Conservation (phyloP, 2,888 invertebrate genomes). For the Glyphotaelius pellucidus region DNA sequence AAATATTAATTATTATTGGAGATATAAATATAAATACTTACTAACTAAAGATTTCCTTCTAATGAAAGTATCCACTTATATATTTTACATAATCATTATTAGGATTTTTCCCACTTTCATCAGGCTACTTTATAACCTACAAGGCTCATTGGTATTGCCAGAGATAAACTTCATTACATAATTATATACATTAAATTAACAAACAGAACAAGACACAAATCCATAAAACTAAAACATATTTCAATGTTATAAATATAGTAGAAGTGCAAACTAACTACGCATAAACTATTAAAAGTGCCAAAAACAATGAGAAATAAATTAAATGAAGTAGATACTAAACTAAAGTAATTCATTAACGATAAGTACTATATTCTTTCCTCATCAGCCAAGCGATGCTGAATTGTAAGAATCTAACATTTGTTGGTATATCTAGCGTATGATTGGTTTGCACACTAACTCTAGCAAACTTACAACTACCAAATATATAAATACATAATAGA, state of each 20-base stretch:
- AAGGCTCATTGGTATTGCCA: constrained; percentile 66
- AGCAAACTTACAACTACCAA: not conserved
- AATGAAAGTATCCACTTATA: not conserved
- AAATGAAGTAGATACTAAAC: constrained; percentile 33
- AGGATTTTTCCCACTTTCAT: not conserved
- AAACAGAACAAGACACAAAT: not conserved
- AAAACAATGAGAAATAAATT: constrained; percentile 17
- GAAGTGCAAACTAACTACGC: constrained; percentile 21
- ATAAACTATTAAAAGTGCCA: constrained; percentile 24
- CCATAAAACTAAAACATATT: constrained; percentile 2
- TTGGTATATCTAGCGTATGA: constrained; percentile 66
- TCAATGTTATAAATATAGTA: not conserved
- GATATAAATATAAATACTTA: not conserved
- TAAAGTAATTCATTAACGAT: constrained; percentile 3
- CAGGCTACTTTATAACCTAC: constrained; percentile 52
- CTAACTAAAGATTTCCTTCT: not conserved
- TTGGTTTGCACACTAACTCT: constrained; percentile 45
- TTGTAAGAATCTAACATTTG: constrained; percentile 51
- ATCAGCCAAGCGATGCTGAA: not conserved
- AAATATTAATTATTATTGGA: not conserved
- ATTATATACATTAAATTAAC: constrained; percentile 27
- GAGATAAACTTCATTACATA: constrained; percentile 38
- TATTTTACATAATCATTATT: not conserved
- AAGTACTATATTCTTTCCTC: not conserved
- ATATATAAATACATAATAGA: constrained; percentile 41